Evolutionary conservation across 2,113 vertebrate genomes (phyloP), one percentile per base, ranked within the genome.

Genomic region (Falco punctatus): DNA sequence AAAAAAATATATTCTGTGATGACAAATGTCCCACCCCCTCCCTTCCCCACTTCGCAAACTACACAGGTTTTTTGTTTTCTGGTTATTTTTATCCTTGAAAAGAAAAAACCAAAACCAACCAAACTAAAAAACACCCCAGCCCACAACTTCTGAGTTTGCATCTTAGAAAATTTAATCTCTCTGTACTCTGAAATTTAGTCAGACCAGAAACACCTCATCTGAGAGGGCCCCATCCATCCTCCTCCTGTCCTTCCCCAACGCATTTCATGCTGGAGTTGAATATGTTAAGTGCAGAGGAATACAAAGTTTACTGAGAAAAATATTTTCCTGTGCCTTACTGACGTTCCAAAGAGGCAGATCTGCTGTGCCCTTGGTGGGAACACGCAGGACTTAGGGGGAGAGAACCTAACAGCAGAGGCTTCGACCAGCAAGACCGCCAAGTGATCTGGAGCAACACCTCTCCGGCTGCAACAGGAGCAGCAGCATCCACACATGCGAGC

Each of bases 211-310:
- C 38, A 81, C 52, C 92, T 94, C 75, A 20, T 73, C 84, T 3
- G 3, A 88, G 90, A 82, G 88, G 81, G 84, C 84, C 88, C 81
- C 92, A 87, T 94, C 81, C 94, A 92, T 96, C 95, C 94, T 87
- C 90, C 58, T 79, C 88, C 82, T 38, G 66, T 91, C 89, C 95
- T 91, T 96, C 83, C 84, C 86, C 94, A 79, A 27, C 11, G 28
- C 87, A 42, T 72, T 96, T 92, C 96, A 82, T 80, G 88, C 96
- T 96, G 38, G 16, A 78, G 30, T 64, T 79, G 91, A 75, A 74
- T 30, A 82, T 46, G 38, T 87, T 81, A 82, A 92, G 81, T 6
- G 82, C 69, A 79, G 49, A 92, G 82, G 84, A 93, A 95, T 18
- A 85, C 3, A n/a, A 15, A 3, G 12, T 58, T 86, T 82, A 71